phyloP scores from a whole-genome alignment of 35 echinoderm and acorn worm species.

The Stichopus chloronotus region DNA sequence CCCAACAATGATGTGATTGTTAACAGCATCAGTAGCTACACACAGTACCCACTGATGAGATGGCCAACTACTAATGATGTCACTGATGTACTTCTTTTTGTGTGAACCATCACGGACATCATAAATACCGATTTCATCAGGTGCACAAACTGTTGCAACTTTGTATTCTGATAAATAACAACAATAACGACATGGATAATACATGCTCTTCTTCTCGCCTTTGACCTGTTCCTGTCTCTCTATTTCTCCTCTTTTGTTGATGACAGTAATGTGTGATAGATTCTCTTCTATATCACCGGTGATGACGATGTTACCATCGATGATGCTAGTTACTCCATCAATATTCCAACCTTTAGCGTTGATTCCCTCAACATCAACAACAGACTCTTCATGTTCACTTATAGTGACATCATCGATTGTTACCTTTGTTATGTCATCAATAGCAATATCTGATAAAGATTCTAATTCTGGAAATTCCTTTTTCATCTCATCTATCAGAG shows the following conservation, averaged over 20 bases:
- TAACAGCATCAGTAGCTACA: constrained; percentile 21
- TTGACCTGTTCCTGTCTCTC: neutral
- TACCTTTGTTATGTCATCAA: neutral
- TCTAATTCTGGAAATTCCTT: no score
- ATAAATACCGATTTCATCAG: neutral
- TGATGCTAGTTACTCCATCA: neutral
- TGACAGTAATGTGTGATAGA: neutral
- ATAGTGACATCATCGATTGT: neutral
- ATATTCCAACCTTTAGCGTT: neutral
- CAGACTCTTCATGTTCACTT: neutral
- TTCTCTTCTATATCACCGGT: neutral
- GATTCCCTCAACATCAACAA: neutral
- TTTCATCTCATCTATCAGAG: no score
- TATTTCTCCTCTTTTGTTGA: neutral
- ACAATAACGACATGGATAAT: neutral
- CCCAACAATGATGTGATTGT: constrained; percentile 9
- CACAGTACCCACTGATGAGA: neutral
- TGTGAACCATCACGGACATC: neutral
- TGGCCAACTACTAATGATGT: neutral
- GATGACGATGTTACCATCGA: constrained; percentile 20
- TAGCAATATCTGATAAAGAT: neutral
- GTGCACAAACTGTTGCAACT: neutral
- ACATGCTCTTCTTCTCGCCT: neutral
- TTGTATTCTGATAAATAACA: neutral
- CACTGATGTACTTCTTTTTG: neutral